Evolutionary conservation across 2,797 vertebrate species (phyloP).

Genomic region (Enteromius paludinosus): DNA sequence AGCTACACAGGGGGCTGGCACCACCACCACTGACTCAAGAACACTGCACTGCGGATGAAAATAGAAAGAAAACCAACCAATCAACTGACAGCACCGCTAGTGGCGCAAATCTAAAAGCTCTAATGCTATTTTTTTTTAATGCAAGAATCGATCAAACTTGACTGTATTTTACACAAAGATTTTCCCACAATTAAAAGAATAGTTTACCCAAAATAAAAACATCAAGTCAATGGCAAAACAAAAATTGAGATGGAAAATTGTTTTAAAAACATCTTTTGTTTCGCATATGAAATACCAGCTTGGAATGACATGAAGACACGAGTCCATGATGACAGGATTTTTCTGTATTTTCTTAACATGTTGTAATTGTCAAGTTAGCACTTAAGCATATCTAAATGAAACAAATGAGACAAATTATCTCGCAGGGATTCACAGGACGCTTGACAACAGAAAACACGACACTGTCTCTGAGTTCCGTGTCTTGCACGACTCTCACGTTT

Average conservation of each 20-base stretch:
- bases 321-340: no score
- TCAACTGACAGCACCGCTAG: constrained; percentile 62
- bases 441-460: constrained; percentile 57
- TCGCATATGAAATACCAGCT: neutral
- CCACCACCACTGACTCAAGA: constrained; percentile 60
- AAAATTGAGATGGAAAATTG: neutral
- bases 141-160: constrained; percentile 49
- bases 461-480: constrained; percentile 50
- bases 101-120: constrained; percentile 48
- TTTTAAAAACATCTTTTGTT: neutral
- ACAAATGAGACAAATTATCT: constrained; percentile 67
- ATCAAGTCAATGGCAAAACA: neutral
- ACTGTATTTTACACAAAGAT: constrained; percentile 64
- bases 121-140: constrained; percentile 42
- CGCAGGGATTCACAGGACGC: constrained; percentile 58
- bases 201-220: neutral
- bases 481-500: constrained; percentile 47
- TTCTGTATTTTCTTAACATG: constrained; percentile 53
- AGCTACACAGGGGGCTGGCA: constrained; percentile 75
- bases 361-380: constrained; percentile 64
- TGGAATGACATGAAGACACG: neutral
- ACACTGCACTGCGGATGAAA: constrained; percentile 72
- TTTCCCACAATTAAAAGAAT: constrained; percentile 23
- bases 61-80: constrained; percentile 64
- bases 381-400: constrained; percentile 52